A percentile compares a stretch with the other conserved stretches of the same genome.
Conservation (phyloP, 30 jellyfish, hydroid and myxozoan species). For the Nemopilema nomurai region DNA sequence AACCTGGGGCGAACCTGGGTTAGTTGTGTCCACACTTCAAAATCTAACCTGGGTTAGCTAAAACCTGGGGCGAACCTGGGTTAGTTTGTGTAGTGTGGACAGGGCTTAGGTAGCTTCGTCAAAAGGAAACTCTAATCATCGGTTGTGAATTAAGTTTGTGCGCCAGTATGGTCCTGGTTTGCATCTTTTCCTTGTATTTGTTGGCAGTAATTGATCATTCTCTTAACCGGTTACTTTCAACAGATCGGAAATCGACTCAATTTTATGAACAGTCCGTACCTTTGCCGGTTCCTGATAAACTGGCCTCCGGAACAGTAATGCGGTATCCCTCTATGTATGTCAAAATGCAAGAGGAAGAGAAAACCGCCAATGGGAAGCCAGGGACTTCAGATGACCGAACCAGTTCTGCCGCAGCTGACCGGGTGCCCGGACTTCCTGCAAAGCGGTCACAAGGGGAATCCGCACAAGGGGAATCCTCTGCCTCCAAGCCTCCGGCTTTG, state of each 20-base stretch:
- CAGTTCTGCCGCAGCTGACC: neutral
- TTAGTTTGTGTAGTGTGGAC: too few species aligned
- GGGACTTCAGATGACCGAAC: neutral
- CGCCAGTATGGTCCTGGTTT: too few species aligned
- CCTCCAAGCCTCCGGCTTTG: neutral
- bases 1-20: too few species aligned
- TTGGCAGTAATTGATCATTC: too few species aligned
- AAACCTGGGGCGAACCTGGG: too few species aligned
- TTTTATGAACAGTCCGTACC: neutral
- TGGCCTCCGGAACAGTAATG: constrained; percentile 41
- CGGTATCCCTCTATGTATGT: constrained; percentile 33
- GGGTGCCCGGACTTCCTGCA: neutral
- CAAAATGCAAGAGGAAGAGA: neutral
- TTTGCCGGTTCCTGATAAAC: constrained; percentile 46
- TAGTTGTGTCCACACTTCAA: too few species aligned
- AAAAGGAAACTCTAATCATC: too few species aligned
- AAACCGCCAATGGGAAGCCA: neutral
- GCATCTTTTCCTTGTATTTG: too few species aligned
- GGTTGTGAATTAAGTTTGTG: too few species aligned
- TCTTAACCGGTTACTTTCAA: neutral
- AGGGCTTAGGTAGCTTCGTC: too few species aligned
- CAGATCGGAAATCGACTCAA: neutral
- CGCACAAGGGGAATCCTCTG: neutral
- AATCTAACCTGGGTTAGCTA: too few species aligned
- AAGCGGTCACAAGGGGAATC: neutral